Conservation (phyloP, 2,113 vertebrate species). For the Stercorarius parasiticus region DNA sequence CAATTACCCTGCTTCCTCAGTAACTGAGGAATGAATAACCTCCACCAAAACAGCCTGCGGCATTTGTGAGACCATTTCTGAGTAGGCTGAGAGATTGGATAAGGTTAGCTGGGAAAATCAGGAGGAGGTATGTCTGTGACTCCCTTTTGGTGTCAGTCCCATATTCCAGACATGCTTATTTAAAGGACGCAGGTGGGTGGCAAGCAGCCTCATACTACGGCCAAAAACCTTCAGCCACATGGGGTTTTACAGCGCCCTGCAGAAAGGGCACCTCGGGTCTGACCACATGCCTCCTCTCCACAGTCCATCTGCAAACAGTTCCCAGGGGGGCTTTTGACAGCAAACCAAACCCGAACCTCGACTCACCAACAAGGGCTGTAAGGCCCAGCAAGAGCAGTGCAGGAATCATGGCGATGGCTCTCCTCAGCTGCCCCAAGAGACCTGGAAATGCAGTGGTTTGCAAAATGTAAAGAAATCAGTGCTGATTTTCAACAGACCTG, state of each 20-base stretch:
- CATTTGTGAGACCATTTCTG: not conserved
- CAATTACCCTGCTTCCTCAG: not conserved
- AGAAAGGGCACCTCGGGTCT: not conserved
- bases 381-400: slow-evolving; percentile 64
- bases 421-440: slow-evolving; percentile 58
- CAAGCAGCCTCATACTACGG: not conserved
- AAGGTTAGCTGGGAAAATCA: not conserved
- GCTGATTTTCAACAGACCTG: not conserved
- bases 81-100: not conserved
- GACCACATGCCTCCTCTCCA: not conserved
- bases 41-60: not conserved
- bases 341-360: not conserved
- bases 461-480: not conserved
- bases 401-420: not conserved
- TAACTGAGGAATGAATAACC: not conserved
- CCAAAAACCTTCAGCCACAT: not conserved
- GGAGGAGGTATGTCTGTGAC: not conserved
- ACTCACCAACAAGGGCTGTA: slow-evolving; percentile 57
- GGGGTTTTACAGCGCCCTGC: fast-evolving
- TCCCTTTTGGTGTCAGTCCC: not conserved
- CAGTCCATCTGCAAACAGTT: not conserved
- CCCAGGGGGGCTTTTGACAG: not conserved
- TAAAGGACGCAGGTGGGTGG: fast-evolving
- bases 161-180: fast-evolving
- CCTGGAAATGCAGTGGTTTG: slow-evolving; percentile 73